A percentile compares a stretch with the other conserved stretches of the same genome.
Conservation (phyloP, 2,888 invertebrate genomes). For the Therioaphis trifolii region DNA sequence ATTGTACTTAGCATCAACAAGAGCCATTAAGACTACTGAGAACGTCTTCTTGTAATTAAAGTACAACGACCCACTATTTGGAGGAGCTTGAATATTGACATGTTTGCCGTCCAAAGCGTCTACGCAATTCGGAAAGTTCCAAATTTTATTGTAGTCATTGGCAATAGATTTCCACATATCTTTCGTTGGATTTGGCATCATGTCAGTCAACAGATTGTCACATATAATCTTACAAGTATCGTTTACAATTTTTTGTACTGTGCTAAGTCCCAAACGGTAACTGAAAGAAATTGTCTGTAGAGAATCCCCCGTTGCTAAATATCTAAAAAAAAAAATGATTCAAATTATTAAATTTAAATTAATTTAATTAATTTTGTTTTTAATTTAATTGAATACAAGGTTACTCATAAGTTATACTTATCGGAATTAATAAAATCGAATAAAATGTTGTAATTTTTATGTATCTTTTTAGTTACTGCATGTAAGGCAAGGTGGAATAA, state of each 20-base stretch:
- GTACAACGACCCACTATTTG: not conserved
- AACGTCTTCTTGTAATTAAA: conserved; percentile 28
- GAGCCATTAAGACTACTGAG: not conserved
- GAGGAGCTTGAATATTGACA: too few relatives aligned
- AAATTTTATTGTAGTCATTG: not conserved
- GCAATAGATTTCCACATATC: not conserved
- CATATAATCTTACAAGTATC: conserved; percentile 20
- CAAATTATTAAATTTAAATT: conserved; percentile 2
- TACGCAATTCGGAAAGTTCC: too few relatives aligned
- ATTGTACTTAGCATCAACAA: too few relatives aligned
- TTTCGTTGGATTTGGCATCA: conserved; percentile 10
- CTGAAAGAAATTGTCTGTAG: conserved; percentile 33
- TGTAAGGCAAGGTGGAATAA: conserved; percentile 42
- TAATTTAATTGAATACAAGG: not conserved
- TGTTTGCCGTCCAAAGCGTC: too few relatives aligned
- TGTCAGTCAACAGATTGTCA: not conserved
- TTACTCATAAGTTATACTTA: not conserved
- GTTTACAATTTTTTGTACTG: conserved; percentile 11
- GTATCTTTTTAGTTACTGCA: conserved; percentile 31
- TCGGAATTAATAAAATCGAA: not conserved
- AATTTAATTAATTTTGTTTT: not conserved
- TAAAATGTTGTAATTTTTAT: conserved; percentile 16
- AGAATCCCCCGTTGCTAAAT: conserved; percentile 20
- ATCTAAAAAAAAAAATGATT: conserved; percentile 29
- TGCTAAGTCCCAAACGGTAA: conserved; percentile 9